Evolutionary conservation across 2,888 invertebrate species (phyloP), one percentile per base, ranked within the genome.

Genomic region (Pristionchus mayeri): DNA sequence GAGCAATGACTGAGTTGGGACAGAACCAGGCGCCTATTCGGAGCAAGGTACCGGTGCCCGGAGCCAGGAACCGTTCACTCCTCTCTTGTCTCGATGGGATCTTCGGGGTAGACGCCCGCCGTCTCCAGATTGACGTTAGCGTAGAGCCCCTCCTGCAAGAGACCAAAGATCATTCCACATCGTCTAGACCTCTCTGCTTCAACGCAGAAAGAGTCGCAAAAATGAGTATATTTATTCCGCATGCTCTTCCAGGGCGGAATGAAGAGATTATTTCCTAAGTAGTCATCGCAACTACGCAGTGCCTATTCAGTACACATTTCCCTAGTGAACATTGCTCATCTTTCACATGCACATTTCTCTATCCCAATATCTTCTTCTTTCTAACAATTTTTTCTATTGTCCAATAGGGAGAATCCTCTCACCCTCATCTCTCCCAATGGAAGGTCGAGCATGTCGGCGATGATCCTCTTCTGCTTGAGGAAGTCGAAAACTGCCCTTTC

Each of bases 401-500:
- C 34, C 16, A n/a, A 71, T 18, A 4, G 40, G 44, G 11, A n/a
- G 21, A 67, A 27, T 75, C 16, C 24, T 1, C 50, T 30, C 50
- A 82, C 60, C 60, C 63, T 44, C 63, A 82, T 18, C 52, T 82
- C 82, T 44, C 13, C 27, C 24, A 48, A 16, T 4, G 89, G 88
- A 67, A 87, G 86, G 54, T 90, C 90, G 52, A 90, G 75, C 86
- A 90, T 87, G 18, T 90, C 88, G 6, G 90, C 88, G 60, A 90
- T 90, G 84, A 90, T 90, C 83, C 89, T 85, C 82, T 87, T 87
- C 85, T 87, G 87, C 75, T 90, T 90, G 82, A 90, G 82, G 78
- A 90, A 90, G 78, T 90, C 89, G 85, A 90, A 90, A 54, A 90
- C 88, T 54, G 90, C 90, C 75, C 90, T 60, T 83, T 90, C 90